Evolutionary conservation across 2,113 vertebrate genomes (phyloP), one percentile per base, ranked within the genome.

Genomic region (Alligator mississippiensis): DNA sequence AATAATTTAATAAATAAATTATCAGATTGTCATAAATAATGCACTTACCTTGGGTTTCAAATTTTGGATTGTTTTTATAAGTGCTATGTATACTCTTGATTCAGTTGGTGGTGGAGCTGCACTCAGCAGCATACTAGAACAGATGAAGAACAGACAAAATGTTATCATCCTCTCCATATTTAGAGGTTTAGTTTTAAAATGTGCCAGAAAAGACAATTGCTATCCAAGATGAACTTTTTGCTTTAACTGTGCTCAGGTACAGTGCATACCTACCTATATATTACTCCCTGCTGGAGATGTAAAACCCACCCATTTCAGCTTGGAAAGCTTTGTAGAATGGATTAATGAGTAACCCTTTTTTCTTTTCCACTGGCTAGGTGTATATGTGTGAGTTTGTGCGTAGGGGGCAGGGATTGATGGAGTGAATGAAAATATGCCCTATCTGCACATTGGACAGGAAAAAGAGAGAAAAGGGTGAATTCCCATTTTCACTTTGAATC

Each of bases 281-380:
- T 97, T 95, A 97, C 98, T 98, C 98, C 98, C 97, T 98, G 97
- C 91, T 97, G 98, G 98, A 99, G 98, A 97, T 94, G 97, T 97
- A 98, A 98, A 98, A 98, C 98, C 98, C 99, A 98, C 99, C 98
- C 97, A 97, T 98, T 97, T 97, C 95, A 98, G 94, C 98, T 95
- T 99, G 99, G 99, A 99, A 99, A 99, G 97, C 98, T 98, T 98
- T 98, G 97, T 97, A 98, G 97, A 99, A 98, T 98, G 98, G 98
- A 98, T 98, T 96, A 98, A 97, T 99, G 99, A 99, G 98, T 99
- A 99, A 99, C 98, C 94, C 97, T 95, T 98, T 98, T 99, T 99
- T 99, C 99, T 99, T 99, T 99, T 99, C 99, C 99, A 98, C 97
- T 98, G 98, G 98, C 98, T 98, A 97, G 97, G 97, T 98, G 96